A percentile compares a stretch with the other conserved stretches of the same genome.
Evolutionary conservation across 2,113 vertebrate genomes (phyloP).

Genomic region (Prunella fulvescens): DNA sequence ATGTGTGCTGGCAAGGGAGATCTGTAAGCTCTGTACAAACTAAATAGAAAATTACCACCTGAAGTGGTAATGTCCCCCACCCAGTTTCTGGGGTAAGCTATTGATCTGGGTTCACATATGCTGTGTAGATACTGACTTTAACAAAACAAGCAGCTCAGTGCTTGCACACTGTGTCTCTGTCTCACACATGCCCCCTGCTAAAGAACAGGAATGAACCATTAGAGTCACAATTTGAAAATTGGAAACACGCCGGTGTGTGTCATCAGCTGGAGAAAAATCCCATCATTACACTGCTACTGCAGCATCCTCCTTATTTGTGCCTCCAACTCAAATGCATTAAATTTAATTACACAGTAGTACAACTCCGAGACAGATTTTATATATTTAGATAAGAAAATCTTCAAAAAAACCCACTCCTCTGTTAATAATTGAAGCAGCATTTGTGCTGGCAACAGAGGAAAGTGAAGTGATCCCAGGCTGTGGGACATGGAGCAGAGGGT

Average conservation of each 20-base stretch:
- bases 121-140: not conserved
- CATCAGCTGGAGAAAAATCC: not conserved
- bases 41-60: not conserved
- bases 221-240: not conserved
- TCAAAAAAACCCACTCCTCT: not conserved
- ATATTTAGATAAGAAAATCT: not conserved
- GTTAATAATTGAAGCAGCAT: not conserved
- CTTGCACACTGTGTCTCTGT: not conserved
- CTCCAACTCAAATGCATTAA: not conserved
- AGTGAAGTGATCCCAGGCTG: not conserved
- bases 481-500: not conserved
- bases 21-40: not conserved
- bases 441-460: not conserved
- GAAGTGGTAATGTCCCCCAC: not conserved
- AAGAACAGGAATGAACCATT: not conserved
- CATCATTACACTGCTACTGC: not conserved
- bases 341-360: slow-evolving; percentile 31
- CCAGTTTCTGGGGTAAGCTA: not conserved
- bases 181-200: not conserved
- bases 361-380: slow-evolving; percentile 20
- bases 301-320: slow-evolving; percentile 16
- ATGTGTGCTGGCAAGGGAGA: not conserved
- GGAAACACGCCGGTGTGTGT: not conserved
- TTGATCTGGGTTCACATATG: not conserved
- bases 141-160: not conserved